Evolutionary conservation across 2,113 vertebrate genomes (phyloP), one percentile per base, ranked within the genome.

Genomic region (Variabilichromis moorii): DNA sequence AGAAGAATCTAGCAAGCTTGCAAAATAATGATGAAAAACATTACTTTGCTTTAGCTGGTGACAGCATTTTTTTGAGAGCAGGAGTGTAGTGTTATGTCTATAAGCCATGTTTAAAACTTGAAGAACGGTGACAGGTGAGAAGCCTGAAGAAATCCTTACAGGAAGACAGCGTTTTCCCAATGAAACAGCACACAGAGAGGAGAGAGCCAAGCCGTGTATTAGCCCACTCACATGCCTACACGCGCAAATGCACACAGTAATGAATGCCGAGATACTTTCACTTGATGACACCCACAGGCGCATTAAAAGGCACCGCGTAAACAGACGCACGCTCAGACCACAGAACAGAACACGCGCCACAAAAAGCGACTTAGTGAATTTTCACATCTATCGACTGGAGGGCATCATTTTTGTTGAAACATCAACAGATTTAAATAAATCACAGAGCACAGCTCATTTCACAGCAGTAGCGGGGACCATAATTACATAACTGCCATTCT

Each of bases 191-290:
- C 87, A 42, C 82, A 83, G 83, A 5, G 17, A 81, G 19, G 19
- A 88, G 80, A 88, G 59, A 73, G 35, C 53, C 28, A 86, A 66
- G 73, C 76, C 53, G 47, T 66, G 51, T 31, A 86, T 85, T 71
- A 87, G 61, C 91, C 93, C 87, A 93, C 94, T 92, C 94, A 78
- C 89, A 61, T 84, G 87, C 89, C 89, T 87, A 87, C 91, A 91
- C 54, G 73, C 24, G 17, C 79, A 82, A 54, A 68, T 24, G n/a
- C 81, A 76, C 80, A 59, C n/a, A 53, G 53, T 80, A 84, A 91
- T 88, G 82, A 84, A 92, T 79, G 84, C 87, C 68, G 63, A 88
- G 12, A 86, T 57, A 21, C 87, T 90, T 83, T 91, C 61, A 47
- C 81, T 88, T 47, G 80, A 90, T 83, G 80, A 91, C 91, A 88